A percentile compares a stretch with the other conserved stretches of the same genome.
phyloP scores from a whole-genome alignment of 2,113 vertebrate species.

The Xenopus laevis region DNA sequence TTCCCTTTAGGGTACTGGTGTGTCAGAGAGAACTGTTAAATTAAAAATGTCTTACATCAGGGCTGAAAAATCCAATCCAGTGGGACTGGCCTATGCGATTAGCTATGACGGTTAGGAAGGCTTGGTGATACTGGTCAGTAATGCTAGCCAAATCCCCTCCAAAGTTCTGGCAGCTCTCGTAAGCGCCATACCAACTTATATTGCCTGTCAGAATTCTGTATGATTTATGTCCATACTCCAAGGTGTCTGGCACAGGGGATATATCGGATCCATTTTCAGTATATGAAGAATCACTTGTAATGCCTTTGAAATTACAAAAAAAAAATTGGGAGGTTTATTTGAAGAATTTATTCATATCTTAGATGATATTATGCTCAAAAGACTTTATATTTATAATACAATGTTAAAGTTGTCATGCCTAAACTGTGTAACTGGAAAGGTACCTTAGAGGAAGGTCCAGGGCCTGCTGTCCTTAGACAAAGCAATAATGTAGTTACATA shows the following conservation, averaged over 20 bases:
- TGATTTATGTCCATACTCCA: constrained; percentile 78
- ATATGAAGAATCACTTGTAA: constrained; percentile 39
- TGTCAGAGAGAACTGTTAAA: not conserved
- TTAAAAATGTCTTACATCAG: constrained; percentile 69
- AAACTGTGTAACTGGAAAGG: no score
- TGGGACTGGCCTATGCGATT: constrained; percentile 71
- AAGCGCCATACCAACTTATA: constrained; percentile 87
- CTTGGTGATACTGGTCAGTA: constrained; percentile 83
- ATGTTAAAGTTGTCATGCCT: no score
- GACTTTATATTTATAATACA: no score
- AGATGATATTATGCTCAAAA: no score
- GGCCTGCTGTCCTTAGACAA: no score
- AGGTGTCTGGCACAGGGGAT: constrained; percentile 66
- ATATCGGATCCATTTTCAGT: constrained; percentile 63
- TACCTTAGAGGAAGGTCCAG: no score
- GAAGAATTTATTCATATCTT: no score
- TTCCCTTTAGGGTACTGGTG: no score
- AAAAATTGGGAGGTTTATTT: no score
- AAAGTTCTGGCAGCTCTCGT: constrained; percentile 68
- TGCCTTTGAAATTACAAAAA: not conserved
- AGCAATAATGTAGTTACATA: not conserved
- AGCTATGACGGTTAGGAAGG: constrained; percentile 86
- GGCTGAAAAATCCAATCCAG: constrained; percentile 88
- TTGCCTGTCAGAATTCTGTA: constrained; percentile 82
- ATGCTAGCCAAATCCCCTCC: constrained; percentile 81